Conservation (phyloP, 2,888 invertebrate genomes). For the Andrena haemorrhoa region DNA sequence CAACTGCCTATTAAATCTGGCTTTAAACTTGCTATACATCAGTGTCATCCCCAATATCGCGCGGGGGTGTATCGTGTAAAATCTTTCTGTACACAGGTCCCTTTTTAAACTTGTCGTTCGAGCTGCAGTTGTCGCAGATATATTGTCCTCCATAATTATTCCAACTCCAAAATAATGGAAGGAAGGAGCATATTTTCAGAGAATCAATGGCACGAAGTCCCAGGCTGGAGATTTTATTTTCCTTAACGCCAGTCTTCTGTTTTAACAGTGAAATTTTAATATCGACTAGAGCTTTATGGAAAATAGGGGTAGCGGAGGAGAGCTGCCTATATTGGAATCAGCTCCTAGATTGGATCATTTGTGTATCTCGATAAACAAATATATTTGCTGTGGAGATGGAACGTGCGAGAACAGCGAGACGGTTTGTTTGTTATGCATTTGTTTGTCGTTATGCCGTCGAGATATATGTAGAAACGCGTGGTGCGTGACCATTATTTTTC, state of each 20-base stretch:
- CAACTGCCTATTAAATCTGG: conserved; percentile 34
- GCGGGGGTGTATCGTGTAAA: neutral
- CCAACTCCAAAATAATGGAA: neutral
- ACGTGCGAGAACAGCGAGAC: too few species aligned
- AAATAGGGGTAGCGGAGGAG: too few species aligned
- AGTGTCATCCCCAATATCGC: conserved; percentile 29
- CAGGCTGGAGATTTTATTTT: neutral
- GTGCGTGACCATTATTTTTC: too few species aligned
- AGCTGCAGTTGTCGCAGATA: neutral
- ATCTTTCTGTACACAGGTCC: neutral
- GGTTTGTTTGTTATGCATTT: too few species aligned
- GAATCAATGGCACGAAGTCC: neutral
- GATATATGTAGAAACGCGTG: too few species aligned
- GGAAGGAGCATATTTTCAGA: neutral
- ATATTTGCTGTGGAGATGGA: too few species aligned
- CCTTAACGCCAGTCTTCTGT: neutral
- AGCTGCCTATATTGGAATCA: too few species aligned
- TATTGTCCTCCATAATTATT: neutral
- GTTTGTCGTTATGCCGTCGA: too few species aligned
- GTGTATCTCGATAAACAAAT: too few species aligned
- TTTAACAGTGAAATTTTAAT: neutral
- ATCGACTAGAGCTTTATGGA: too few species aligned
- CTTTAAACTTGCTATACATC: conserved; percentile 19
- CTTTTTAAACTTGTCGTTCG: neutral
- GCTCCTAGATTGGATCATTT: too few species aligned